A percentile compares a stretch with the other conserved stretches of the same genome.
phyloP scores from a whole-genome alignment of 2,797 vertebrate genomes.

The Stomatorhinus walkeri region DNA sequence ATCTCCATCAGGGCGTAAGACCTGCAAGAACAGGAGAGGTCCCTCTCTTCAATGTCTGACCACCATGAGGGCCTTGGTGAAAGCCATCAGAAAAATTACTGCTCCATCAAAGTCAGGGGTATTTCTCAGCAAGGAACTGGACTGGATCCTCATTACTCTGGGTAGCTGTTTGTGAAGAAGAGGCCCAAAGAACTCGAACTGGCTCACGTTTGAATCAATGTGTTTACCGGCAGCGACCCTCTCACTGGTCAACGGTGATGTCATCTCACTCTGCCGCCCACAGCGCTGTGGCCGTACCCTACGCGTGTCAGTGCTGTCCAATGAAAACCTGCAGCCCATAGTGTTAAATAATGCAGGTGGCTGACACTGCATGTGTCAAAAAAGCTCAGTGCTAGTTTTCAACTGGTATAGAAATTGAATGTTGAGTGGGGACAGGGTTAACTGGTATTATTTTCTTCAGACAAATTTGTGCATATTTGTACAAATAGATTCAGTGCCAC shows the following conservation, averaged over 20 bases:
- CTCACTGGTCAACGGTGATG: background rate
- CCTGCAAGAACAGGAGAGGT: conserved; percentile 42
- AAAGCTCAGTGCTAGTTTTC: background rate
- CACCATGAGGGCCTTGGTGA: background rate
- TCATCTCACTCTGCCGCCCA: background rate
- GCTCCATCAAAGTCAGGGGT: background rate
- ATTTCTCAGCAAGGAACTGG: background rate
- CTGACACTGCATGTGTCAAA: background rate
- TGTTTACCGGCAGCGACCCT: background rate
- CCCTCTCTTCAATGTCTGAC: background rate
- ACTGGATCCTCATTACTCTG: background rate
- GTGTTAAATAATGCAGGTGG: background rate
- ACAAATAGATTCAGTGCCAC: background rate
- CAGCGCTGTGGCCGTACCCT: background rate
- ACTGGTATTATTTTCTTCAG: background rate
- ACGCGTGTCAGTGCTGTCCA: background rate
- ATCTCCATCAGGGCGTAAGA: conserved; percentile 68
- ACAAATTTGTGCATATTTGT: background rate
- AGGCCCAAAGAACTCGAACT: background rate
- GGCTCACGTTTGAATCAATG: background rate
- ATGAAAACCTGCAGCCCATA: background rate
- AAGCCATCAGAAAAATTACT: background rate
- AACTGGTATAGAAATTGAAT: background rate
- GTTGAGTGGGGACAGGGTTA: background rate
- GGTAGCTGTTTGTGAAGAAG: background rate